These are phyloP conservation scores for Saguinus midas DNA, from an alignment of 2,113 vertebrate species.

Conservation along the genomic window DNA sequence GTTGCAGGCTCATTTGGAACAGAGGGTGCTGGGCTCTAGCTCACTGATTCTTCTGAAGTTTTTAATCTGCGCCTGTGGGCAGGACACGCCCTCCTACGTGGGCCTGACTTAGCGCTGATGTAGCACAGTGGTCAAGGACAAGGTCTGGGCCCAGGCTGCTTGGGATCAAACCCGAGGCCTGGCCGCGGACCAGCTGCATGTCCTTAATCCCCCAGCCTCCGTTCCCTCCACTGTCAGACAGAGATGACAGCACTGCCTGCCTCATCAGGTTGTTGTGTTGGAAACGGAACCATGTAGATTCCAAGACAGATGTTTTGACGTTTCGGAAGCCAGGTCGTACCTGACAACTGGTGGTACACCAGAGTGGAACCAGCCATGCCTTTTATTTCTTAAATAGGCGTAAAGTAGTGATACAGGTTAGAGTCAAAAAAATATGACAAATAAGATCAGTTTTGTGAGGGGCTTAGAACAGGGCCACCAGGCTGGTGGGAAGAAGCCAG, in stretches of 20 bases:
- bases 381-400: neutral
- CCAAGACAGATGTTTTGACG: neutral
- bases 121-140: neutral
- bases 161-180: neutral
- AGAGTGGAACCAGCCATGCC: neutral
- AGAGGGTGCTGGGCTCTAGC: neutral
- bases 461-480: neutral
- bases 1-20: fast-evolving
- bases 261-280: neutral
- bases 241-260: neutral
- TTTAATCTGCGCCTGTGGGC: fast-evolving
- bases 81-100: fast-evolving
- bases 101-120: neutral
- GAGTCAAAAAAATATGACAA: neutral
- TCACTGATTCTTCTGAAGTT: neutral
- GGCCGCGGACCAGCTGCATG: fast-evolving
- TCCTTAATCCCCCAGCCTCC: neutral
- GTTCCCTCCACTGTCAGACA: neutral
- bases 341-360: fast-evolving
- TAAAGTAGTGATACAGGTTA: neutral
- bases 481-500: neutral
- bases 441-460: neutral
- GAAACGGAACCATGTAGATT: neutral
- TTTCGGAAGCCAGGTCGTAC: neutral
- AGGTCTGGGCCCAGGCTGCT: neutral